Evolutionary conservation across 2,888 invertebrate genomes (phyloP).

Genomic region (Galerucella pusilla): DNA sequence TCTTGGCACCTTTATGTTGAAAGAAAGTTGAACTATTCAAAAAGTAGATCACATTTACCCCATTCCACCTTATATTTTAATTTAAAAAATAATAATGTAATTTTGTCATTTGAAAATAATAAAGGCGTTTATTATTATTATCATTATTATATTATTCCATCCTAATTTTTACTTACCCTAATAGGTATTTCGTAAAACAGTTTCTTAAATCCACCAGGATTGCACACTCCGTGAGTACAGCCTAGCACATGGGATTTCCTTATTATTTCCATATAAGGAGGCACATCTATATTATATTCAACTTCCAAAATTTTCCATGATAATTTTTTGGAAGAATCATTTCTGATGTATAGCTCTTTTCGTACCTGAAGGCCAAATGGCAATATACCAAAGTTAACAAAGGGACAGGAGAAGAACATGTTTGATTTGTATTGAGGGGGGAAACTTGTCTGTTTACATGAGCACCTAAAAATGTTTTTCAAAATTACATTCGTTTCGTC

Average conservation of each 20-base stretch:
- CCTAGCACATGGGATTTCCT: conserved; percentile 34
- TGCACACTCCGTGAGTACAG: conserved; percentile 33
- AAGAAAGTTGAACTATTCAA: no score
- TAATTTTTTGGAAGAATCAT: conserved; percentile 45
- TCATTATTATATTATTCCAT: not conserved
- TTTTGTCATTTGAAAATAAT: no score
- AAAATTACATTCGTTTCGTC: no score
- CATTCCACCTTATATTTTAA: no score
- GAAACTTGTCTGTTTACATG: not conserved
- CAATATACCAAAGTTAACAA: conserved; percentile 55
- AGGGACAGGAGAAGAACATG: conserved; percentile 47
- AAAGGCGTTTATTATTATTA: no score
- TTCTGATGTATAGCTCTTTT: conserved; percentile 52
- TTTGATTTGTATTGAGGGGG: conserved; percentile 13
- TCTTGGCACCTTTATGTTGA: no score
- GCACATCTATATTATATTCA: conserved; percentile 48
- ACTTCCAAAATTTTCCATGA: conserved; percentile 57
- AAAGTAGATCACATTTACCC: no score
- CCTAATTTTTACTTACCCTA: conserved; percentile 30
- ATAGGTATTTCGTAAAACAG: conserved; percentile 42
- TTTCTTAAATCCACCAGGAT: conserved; percentile 19
- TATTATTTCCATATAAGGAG: conserved; percentile 44
- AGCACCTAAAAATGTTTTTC: conserved; percentile 19
- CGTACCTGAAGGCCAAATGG: conserved; percentile 46
- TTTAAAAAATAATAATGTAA: no score